These are phyloP conservation scores for Nymphalis c-album DNA, from an alignment of 2,888 invertebrate species.

Conservation along the genomic window DNA sequence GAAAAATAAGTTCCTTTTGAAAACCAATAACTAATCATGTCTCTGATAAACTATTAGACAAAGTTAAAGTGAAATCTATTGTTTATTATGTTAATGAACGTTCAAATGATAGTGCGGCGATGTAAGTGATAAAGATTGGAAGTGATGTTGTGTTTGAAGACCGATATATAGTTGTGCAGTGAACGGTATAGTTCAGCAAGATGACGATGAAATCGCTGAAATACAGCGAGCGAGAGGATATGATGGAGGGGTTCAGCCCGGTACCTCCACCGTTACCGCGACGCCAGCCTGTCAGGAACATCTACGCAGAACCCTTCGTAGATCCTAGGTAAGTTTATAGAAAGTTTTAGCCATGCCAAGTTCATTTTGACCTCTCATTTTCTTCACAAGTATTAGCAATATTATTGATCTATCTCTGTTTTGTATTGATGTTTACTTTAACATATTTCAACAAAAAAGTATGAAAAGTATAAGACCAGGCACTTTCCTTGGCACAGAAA, in stretches of 20 bases:
- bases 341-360: too few species aligned
- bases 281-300: constrained; percentile 83
- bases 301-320: constrained; percentile 85
- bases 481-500: too few species aligned
- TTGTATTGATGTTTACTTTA: too few species aligned
- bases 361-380: too few species aligned
- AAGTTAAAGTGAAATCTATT: constrained; percentile 44
- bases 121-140: constrained; percentile 68
- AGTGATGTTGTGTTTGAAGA: constrained; percentile 65
- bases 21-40: constrained; percentile 39
- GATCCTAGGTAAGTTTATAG: constrained; percentile 77
- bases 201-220: constrained; percentile 85
- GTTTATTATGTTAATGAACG: constrained; percentile 48
- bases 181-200: constrained; percentile 60
- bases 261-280: constrained; percentile 84
- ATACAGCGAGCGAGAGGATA: constrained; percentile 79
- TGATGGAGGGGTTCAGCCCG: constrained; percentile 80
- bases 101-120: constrained; percentile 54
- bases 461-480: too few species aligned
- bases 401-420: too few species aligned
- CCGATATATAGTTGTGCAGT: constrained; percentile 66
- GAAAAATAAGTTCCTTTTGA: constrained; percentile 24
- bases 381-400: too few species aligned
- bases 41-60: constrained; percentile 45
- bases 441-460: too few species aligned